These are phyloP conservation scores for Apotomis turbidana DNA, from an alignment of 2,888 invertebrate species.

Conservation along the genomic window DNA sequence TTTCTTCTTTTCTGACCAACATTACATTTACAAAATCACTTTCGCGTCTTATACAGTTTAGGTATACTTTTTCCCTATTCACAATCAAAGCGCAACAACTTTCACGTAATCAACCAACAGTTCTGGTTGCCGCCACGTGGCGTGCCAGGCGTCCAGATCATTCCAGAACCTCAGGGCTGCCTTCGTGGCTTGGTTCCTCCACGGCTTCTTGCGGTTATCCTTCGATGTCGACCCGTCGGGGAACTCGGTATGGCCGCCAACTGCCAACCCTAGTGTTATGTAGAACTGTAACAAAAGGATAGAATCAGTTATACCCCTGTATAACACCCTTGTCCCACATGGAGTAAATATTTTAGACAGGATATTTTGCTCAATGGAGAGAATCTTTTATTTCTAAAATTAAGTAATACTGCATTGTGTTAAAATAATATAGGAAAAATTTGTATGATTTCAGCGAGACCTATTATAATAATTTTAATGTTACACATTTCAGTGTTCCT, in stretches of 20 bases:
- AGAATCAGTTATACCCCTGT: not conserved
- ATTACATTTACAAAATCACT: too few relatives aligned
- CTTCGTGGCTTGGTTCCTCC: constrained; percentile 84
- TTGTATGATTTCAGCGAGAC: too few relatives aligned
- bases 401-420: too few relatives aligned
- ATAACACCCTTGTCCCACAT: too few relatives aligned
- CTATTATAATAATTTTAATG: too few relatives aligned
- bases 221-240: constrained; percentile 79
- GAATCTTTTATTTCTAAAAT: too few relatives aligned
- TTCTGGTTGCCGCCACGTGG: constrained; percentile 82
- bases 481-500: too few relatives aligned
- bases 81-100: constrained; percentile 77
- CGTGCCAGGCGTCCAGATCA: constrained; percentile 80
- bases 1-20: too few relatives aligned
- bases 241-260: constrained; percentile 88
- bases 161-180: constrained; percentile 86
- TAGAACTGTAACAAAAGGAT: constrained; percentile 82
- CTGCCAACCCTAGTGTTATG: constrained; percentile 87
- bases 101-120: constrained; percentile 85
- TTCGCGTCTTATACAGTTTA: too few relatives aligned
- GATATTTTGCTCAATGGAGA: too few relatives aligned
- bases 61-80: not conserved
- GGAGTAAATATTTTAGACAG: too few relatives aligned
- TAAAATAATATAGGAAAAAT: too few relatives aligned
- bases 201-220: constrained; percentile 82